Percentiles rank a stretch among this genome's conserved stretches.
Conservation (phyloP, 2,113 vertebrate genomes). For the Sinocyclocheilus grahami region DNA sequence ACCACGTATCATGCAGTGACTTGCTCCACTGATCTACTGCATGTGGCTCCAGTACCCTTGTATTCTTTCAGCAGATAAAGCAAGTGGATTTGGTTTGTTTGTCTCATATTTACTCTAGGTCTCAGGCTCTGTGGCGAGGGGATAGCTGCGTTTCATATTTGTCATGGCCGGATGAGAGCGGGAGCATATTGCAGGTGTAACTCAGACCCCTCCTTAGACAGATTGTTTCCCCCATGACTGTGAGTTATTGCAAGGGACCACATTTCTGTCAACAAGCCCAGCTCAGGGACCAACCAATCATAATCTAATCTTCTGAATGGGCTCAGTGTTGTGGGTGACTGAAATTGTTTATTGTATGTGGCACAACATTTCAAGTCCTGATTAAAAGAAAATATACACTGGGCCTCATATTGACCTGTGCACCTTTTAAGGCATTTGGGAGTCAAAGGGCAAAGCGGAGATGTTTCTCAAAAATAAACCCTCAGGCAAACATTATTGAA, state of each 20-base stretch:
- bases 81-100: slow-evolving; percentile 46
- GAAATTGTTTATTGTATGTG: slow-evolving; percentile 62
- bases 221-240: slow-evolving; percentile 59
- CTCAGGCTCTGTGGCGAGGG: slow-evolving; percentile 7
- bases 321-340: slow-evolving; percentile 59
- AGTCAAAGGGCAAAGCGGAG: not conserved
- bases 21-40: slow-evolving; percentile 43
- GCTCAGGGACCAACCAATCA: slow-evolving; percentile 66
- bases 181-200: slow-evolving; percentile 59
- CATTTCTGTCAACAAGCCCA: slow-evolving; percentile 63
- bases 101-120: slow-evolving; percentile 39
- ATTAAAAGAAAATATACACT: slow-evolving; percentile 57
- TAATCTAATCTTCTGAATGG: slow-evolving; percentile 67
- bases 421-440: not conserved
- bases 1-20: slow-evolving; percentile 27
- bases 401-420: slow-evolving; percentile 35
- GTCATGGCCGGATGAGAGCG: slow-evolving; percentile 53
- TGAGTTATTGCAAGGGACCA: slow-evolving; percentile 62
- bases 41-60: slow-evolving; percentile 27
- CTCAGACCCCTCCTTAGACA: slow-evolving; percentile 55
- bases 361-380: slow-evolving; percentile 59
- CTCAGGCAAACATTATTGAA: not conserved
- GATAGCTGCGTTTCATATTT: slow-evolving; percentile 54
- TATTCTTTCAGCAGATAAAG: slow-evolving; percentile 39
- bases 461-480: not conserved